Base-by-base conservation (phyloP, 1,140 invertebrate species). In the Megalonaias nervosa region DNA sequence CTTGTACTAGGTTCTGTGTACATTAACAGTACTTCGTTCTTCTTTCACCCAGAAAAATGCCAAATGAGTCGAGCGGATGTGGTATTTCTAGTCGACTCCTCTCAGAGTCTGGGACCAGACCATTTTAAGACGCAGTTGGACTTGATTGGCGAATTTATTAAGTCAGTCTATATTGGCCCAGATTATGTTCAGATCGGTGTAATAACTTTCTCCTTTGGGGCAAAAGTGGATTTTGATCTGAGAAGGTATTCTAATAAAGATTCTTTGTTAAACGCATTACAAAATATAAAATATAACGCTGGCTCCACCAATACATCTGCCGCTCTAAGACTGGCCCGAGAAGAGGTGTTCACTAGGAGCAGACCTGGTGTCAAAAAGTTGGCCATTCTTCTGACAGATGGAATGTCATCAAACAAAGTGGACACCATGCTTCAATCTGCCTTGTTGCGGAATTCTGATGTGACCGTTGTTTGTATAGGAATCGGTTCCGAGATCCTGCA, bases 61-160 rank as follows among this genome's bases (percentile, higher is more conserved):
- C 71, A 74, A 56, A 61, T 64, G n/a, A 38, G 31, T 9, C 23
- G 65, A 12, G 71, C 71, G 15, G 71, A 74, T 31, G 26, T 74
- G 26, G 56, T 67, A 9, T 74, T 74, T 59, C 56, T 74, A 19
- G 16, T 74, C 13, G 71, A 74, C 21, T 74, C 71, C 6, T 74
- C 71, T 14, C 23, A 48, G 5, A 74, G 71, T 31, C 71, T 65
- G 48, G 66, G 55, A 55, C 48, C 65, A 74, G 71, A 65, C 21
- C 38, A 74, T 17, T 74, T 74, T 67, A 64, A 17, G 48, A 74
- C 65, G 21, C 71, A 74, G n/a, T 56, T 74, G 14, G 71, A 65
- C 4, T 74, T 74, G n/a, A 58, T 74, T 23, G 66, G 58, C 48
- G 26, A 74, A 12, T 74, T 74, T 58, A 74, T 74, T 66, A 64